Base-by-base conservation (phyloP, 2,888 invertebrate genomes). In the Eupithecia pulchellata region DNA sequence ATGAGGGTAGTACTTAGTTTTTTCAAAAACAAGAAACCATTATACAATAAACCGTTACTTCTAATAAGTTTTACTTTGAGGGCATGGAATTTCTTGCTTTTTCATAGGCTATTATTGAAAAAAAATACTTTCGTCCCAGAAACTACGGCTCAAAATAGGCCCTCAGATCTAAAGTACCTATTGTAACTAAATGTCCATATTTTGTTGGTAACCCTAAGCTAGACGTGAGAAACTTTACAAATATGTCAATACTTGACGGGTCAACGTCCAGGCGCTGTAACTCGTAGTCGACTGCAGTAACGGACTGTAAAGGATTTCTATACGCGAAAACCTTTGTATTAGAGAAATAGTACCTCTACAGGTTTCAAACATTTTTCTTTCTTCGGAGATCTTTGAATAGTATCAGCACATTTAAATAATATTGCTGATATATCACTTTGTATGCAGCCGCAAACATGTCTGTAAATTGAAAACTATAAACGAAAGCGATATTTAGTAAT, bases 241-340 rank as follows among this genome's bases (percentile, higher is more conserved):
- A 94, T 91, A 93, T 93, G 93, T 94, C 93, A 93, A 93, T 93
- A 93, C 91, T 90, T 90, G 90, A 89, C 88, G 89, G 93, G 93
- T 94, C 93, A 93, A 92, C 86, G 93, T 86, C 94, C 94, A 92
- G 86, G 80, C 86, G 69, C 67, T 75, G 79, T 81, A 87, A 90
- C 91, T 89, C 89, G 91, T 90, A 89, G 83, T 82, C 84, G 82
- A 86, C 84, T 82, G 85, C 86, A 87, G 86, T 90, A 91, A 90
- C 89, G 88, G 89, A 78, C 81, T 76, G 78, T 80, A 76, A 75
- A 72, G 72, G 76, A 74, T 69, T 71, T 73, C 68, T 74, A 72
- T 64, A 77, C 72, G 77, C 75, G 67, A 76, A 78, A 76, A 75
- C 67, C 61, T 68, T 68, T 62, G 65, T 57, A 62, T 64, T 62